A percentile compares a stretch with the other conserved stretches of the same genome.
phyloP scores from a whole-genome alignment of 2,113 vertebrate genomes.

The Pogona vitticeps region DNA sequence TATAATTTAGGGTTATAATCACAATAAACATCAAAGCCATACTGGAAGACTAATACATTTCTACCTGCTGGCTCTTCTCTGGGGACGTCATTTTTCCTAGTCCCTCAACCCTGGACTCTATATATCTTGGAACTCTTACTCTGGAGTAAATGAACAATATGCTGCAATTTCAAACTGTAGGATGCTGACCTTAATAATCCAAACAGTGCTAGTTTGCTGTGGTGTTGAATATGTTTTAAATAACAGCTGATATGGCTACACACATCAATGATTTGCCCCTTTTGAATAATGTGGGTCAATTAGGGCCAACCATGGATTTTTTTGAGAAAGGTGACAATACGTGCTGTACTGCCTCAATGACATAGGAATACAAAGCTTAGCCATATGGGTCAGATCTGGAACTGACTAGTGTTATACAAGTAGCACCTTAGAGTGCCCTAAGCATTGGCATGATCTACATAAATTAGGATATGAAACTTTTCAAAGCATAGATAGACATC shows the following conservation, averaged over 20 bases:
- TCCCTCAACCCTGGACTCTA: not conserved
- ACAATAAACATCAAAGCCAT: slow-evolving; percentile 11
- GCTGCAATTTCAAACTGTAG: not conserved
- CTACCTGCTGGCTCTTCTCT: not conserved
- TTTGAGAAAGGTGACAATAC: not conserved
- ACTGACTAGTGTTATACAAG: not conserved
- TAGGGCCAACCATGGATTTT: not conserved
- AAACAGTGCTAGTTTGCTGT: not conserved
- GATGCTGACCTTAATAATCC: not conserved
- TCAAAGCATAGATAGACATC: not conserved
- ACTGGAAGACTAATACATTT: not conserved
- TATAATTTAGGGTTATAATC: slow-evolving; percentile 13
- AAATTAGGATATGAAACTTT: not conserved
- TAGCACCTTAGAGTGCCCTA: not conserved
- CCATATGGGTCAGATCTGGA: no score
- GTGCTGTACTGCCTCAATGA: not conserved
- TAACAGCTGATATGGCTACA: not conserved
- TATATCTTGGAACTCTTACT: not conserved
- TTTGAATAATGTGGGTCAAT: not conserved
- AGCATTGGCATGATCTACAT: not conserved
- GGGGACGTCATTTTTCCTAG: not conserved
- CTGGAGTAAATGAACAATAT: not conserved
- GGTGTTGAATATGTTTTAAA: not conserved
- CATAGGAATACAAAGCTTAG: not conserved
- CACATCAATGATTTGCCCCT: no score